Base-by-base conservation (phyloP, 2,797 vertebrate genomes). In the Lycodopsis pacificus region DNA sequence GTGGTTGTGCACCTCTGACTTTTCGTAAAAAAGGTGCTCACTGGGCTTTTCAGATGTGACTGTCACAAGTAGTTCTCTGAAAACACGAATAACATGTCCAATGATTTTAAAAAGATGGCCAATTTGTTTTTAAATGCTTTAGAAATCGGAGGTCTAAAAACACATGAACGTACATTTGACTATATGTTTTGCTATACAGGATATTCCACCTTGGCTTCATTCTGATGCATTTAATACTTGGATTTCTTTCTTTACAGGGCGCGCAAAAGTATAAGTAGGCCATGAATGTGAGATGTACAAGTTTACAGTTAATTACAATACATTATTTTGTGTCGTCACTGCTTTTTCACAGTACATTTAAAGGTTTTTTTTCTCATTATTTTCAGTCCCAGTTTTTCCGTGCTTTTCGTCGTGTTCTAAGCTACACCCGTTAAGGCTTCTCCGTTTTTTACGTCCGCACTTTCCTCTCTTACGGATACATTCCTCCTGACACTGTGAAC, bases 401-500 rank as follows among this genome's bases (percentile, higher is more conserved):
- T 42, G 4, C 12, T 64, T 72, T 75, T 70, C 54, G 10, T 48
- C 1, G 7, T 70, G 4, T 30, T 65, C 42, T 74, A 2, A 38
- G 65, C 42, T 57, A 54, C 49, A 53, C 51, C 22, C 17, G 3
- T 67, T 13, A 65, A 30, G 38, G 2, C 0, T 48, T 73, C 73
- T 67, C 15, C 34, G 8, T 48, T 53, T 79, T 61, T 13, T 20
- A 42, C 12, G 8, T 78, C 54, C 8, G 27, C 87, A 32, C 51
- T 81, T 46, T 86, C 72, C 53, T 58, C 32, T 59, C 65, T 78
- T 69, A 77, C 59, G 81, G 69, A 91, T 80, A 65, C 73, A 75
- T 77, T 83, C 71, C 78, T 84, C 74, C 82, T 86, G 80, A 86
- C 82, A 78, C 83, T 78, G 77, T 90, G 83, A 90, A 89, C 83